These are phyloP conservation scores for Caenorhabditis virilis DNA, from an alignment of 2,888 invertebrate species.

Conservation along the genomic window DNA sequence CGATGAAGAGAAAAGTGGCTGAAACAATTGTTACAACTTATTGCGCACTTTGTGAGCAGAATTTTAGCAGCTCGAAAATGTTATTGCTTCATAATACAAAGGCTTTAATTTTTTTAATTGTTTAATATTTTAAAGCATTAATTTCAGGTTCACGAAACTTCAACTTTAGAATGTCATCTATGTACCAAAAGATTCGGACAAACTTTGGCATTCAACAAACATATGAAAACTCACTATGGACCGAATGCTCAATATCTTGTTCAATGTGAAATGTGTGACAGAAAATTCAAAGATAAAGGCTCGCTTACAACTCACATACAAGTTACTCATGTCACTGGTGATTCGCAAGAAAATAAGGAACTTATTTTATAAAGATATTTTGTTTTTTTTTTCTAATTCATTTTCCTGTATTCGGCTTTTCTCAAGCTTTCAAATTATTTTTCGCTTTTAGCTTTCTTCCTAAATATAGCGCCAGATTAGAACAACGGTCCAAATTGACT, in stretches of 20 bases:
- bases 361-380: too few species aligned
- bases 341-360: not conserved
- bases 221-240: conserved; percentile 39
- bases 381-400: too few species aligned
- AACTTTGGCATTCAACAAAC: conserved; percentile 24
- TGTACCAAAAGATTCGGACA: conserved; percentile 27
- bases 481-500: too few species aligned
- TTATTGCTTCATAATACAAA: conserved; percentile 25
- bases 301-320: conserved; percentile 32
- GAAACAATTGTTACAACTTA: conserved; percentile 36
- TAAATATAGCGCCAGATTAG: too few species aligned
- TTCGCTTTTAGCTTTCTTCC: too few species aligned
- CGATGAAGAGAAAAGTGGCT: conserved; percentile 30
- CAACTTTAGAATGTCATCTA: conserved; percentile 26
- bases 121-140: not conserved
- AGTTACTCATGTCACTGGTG: conserved; percentile 6
- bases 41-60: conserved; percentile 29
- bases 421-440: too few species aligned
- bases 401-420: too few species aligned
- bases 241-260: conserved; percentile 27
- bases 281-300: conserved; percentile 36
- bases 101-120: not conserved
- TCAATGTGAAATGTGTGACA: conserved; percentile 33
- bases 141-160: conserved; percentile 20
- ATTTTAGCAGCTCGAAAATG: conserved; percentile 36